Conservation (phyloP, 2,797 vertebrate species). For the Nothura maculosa region DNA sequence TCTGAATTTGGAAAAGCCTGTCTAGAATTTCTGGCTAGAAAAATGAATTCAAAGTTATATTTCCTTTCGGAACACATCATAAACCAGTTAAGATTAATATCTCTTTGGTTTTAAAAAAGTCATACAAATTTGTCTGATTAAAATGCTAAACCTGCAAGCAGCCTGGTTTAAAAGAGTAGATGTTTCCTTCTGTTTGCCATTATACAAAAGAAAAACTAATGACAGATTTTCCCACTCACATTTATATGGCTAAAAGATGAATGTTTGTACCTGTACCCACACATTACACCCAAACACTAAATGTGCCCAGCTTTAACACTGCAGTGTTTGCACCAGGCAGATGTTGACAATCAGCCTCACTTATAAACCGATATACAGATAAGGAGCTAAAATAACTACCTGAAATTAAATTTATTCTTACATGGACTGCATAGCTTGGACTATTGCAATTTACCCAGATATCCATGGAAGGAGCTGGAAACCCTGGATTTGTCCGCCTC, state of each 20-base stretch:
- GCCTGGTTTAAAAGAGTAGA: background rate
- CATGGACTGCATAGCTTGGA: background rate
- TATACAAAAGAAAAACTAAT: slow-evolving; percentile 8
- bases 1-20: background rate
- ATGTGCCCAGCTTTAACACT: background rate
- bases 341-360: background rate
- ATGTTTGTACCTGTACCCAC: background rate
- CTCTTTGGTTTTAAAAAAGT: background rate
- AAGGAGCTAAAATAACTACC: background rate
- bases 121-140: background rate
- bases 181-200: background rate
- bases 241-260: background rate
- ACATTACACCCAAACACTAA: background rate
- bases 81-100: background rate
- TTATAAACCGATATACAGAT: background rate
- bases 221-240: background rate
- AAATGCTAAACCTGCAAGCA: background rate
- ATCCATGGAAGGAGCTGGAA: background rate
- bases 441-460: background rate
- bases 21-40: slow-evolving; percentile 3
- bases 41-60: background rate
- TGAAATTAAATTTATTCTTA: background rate
- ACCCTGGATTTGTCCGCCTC: background rate
- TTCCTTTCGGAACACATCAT: background rate
- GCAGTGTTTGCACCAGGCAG: background rate